Evolutionary conservation across 2,113 vertebrate species (phyloP), one percentile per base, ranked within the genome.

Genomic region (Hiodon tergisus): DNA sequence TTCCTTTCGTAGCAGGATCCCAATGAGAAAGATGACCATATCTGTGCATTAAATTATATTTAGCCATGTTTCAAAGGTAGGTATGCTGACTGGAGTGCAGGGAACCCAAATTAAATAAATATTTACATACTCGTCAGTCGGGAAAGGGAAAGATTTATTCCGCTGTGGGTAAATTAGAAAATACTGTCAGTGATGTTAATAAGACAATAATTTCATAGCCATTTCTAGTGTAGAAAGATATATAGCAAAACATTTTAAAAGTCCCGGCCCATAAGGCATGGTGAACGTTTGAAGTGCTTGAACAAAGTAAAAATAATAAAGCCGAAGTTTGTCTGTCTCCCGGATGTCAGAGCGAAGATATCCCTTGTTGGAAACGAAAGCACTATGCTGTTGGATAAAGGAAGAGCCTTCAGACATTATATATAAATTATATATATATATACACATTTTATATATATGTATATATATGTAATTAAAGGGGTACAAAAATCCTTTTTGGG

Each of bases 331-430:
- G 85, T 90, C 85, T 86, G 86, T 91, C 83, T 87, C 86, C 83
- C 84, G 87, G 90, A 89, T 87, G 85, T 90, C 87, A 79, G 85
- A 86, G 85, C 86, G 87, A 89, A 88, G 88, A 88, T 86, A 85
- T 91, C 85, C 84, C 86, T 87, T 90, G 89, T 91, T 91, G 81
- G 87, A 91, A 92, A 93, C 89, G 83, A 91, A 92, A 93, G 91
- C 90, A 93, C 91, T 91, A 90, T 90, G 87, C 89, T 89, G 89
- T 92, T 93, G 90, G 91, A 92, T 90, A 90, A 90, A 91, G 86
- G 90, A 90, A 90, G 88, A 90, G 89, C 88, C 90, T 91, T 90
- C 85, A 87, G 86, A 91, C 85, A 87, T 87, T 89, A 89, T 89
- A 91, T 90, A 90, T 90, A 92, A 90, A 88, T 87, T 85, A 89